phyloP scores from a whole-genome alignment of 30 jellyfish, hydroid and myxozoan species.

The Sanderia malayensis region DNA sequence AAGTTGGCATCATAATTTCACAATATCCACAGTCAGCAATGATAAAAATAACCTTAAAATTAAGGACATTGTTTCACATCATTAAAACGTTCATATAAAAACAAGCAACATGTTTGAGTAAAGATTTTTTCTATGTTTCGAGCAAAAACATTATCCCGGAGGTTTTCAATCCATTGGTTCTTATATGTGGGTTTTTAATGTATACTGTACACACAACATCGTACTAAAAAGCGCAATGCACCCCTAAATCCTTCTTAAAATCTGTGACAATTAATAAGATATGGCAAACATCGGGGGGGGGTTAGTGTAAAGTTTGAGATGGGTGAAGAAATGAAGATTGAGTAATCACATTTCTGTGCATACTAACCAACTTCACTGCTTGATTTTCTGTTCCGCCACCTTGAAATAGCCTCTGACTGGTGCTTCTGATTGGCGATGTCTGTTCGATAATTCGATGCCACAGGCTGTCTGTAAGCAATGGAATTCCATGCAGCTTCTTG shows the following conservation, averaged over 20 bases:
- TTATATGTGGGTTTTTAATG: too few species aligned
- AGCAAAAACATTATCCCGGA: too few species aligned
- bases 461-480: constrained; percentile 32
- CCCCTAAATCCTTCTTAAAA: too few species aligned
- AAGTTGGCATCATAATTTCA: constrained; percentile 56
- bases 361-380: constrained; percentile 26
- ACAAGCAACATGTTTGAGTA: background rate
- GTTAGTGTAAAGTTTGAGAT: too few species aligned
- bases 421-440: background rate
- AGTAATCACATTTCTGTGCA: too few species aligned
- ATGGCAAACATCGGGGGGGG: too few species aligned
- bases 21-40: constrained; percentile 68
- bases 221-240: too few species aligned
- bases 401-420: constrained; percentile 1
- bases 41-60: constrained; percentile 44
- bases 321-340: too few species aligned
- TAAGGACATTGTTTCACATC: background rate
- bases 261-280: too few species aligned
- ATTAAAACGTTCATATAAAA: background rate
- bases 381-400: constrained; percentile 3
- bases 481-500: constrained; percentile 26
- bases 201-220: too few species aligned
- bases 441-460: constrained; percentile 43
- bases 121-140: background rate
- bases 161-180: too few species aligned